Conservation (phyloP, 2,113 vertebrate genomes). For the Clarias batrachus region DNA sequence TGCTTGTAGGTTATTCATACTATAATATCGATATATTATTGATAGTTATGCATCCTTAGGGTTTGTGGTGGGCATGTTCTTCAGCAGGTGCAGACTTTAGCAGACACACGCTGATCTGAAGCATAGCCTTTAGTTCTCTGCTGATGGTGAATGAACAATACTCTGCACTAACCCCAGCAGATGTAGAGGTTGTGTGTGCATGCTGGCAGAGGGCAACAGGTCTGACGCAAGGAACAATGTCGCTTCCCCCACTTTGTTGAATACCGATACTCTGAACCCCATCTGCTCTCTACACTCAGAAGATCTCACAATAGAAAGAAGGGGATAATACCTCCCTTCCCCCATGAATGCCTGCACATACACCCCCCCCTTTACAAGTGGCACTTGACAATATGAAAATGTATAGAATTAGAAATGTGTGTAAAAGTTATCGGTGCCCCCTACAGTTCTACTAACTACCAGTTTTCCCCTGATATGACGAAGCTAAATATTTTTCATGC, state of each 20-base stretch:
- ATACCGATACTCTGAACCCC: slow-evolving; percentile 67
- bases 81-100: slow-evolving; percentile 50
- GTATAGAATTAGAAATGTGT: slow-evolving; percentile 1
- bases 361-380: not conserved
- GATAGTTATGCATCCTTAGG: not conserved
- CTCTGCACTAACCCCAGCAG: slow-evolving; percentile 59
- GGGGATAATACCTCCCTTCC: slow-evolving; percentile 1
- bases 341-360: not conserved
- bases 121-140: slow-evolving; percentile 59
- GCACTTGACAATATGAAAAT: slow-evolving; percentile 9
- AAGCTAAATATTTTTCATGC: slow-evolving; percentile 19
- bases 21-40: not conserved
- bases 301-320: slow-evolving; percentile 58
- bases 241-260: slow-evolving; percentile 45
- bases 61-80: slow-evolving; percentile 25
- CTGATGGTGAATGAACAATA: slow-evolving; percentile 55
- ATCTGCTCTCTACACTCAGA: slow-evolving; percentile 71
- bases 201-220: slow-evolving; percentile 42
- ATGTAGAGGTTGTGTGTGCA: slow-evolving; percentile 57
- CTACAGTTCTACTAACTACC: not conserved
- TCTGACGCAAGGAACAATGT: slow-evolving; percentile 63
- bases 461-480: not conserved
- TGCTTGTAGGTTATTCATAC: not conserved
- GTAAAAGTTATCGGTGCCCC: not conserved
- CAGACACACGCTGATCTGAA: slow-evolving; percentile 52